These are phyloP conservation scores for Drosophila santomea DNA, from an alignment of 1,140 invertebrate genomes.

Conservation along the genomic window DNA sequence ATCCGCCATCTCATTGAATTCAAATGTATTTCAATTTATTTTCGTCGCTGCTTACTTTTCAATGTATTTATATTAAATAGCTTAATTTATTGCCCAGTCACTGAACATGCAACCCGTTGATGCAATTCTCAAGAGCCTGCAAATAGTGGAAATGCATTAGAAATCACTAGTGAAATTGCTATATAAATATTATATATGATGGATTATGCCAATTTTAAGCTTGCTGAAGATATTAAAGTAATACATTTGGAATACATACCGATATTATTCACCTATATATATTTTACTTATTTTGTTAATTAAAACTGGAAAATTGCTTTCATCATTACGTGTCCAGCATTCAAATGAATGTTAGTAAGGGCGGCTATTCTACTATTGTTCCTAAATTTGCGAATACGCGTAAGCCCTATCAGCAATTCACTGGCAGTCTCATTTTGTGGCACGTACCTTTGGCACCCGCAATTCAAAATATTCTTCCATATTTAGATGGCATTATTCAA, in stretches of 20 bases:
- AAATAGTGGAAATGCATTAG: conserved; percentile 5
- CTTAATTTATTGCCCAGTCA: conserved; percentile 36
- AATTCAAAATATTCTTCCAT: conserved; percentile 11
- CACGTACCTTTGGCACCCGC: conserved; percentile 22
- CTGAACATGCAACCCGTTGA: conserved; percentile 26
- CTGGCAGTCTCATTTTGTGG: neutral
- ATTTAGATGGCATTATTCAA: conserved; percentile 10
- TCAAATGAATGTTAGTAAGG: too few relatives aligned
- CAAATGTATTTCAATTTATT: conserved; percentile 43
- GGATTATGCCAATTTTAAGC: neutral
- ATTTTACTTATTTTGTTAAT: too few relatives aligned
- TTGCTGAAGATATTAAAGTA: neutral
- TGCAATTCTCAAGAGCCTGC: conserved; percentile 36
- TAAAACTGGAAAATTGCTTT: too few relatives aligned
- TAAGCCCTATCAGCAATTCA: neutral
- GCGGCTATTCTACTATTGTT: too few relatives aligned
- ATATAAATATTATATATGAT: neutral
- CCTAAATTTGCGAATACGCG: neutral
- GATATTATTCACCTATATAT: too few relatives aligned
- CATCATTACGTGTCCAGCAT: too few relatives aligned
- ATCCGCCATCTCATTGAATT: conserved; percentile 5
- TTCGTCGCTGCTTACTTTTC: conserved; percentile 19
- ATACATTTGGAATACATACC: neutral
- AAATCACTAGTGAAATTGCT: conserved; percentile 7
- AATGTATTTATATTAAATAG: conserved; percentile 19